Evolutionary conservation across 2,888 invertebrate genomes (phyloP), one percentile per base, ranked within the genome.

Genomic region (Nomada goodeniana): DNA sequence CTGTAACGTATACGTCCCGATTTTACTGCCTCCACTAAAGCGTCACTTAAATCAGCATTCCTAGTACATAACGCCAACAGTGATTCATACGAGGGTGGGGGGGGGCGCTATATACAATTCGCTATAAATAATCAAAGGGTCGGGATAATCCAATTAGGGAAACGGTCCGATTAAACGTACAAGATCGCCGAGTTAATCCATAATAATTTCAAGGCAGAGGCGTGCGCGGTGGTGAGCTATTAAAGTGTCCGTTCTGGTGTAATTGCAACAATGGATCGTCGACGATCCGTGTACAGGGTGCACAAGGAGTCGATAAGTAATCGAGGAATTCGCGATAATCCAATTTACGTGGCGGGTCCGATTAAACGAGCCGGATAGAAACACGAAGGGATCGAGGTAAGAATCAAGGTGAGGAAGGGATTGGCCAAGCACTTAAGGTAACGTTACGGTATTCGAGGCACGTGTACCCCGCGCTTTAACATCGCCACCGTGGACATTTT

Each of bases 381-480:
- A 53, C 65, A 59, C 71, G 71, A 60, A 72, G 52, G 81, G 59
- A 73, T 71, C 3, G 59, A 53, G 73, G 82, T 42, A 42, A 72
- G 57, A 64, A 70, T 65, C 69, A 44, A 20, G 18, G 10, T 2
- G 65, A 11, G 59, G 53, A 50, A 53, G 64, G 64, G 50, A 68
- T 67, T 55, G 69, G 63, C 20, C 29, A 29, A 52, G 67, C 57
- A 73, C 57, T 78, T 36, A 29, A 63, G 76, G 79, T 29, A 72
- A 73, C 80, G 79, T 69, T 75, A 72, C 73, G 77, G 85, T 81
- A 86, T 88, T 83, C 88, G 77, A 72, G 53, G 80, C 84, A 84
- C 82, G 84, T 65, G 70, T 82, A 61, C 60, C 26, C 85, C 42
- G 59, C 85, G 59, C 78, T 80, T 82, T 80, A 80, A 70, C 86